Conservation (phyloP, 2,113 vertebrate genomes). For the Chloropsis cyanopogon region DNA sequence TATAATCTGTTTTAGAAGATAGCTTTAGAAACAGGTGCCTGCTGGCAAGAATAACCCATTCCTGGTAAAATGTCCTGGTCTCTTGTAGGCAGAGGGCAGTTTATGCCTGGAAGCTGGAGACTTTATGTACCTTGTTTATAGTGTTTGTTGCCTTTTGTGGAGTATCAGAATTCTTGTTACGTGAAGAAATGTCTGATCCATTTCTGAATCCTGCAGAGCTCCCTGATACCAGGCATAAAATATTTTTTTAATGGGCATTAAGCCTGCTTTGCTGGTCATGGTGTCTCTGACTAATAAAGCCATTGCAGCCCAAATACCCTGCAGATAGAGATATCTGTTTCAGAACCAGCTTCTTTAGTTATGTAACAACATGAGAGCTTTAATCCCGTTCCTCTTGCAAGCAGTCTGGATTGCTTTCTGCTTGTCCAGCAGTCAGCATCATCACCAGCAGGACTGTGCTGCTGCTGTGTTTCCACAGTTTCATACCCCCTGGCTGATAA, state of each 20-base stretch:
- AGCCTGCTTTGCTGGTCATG: neutral
- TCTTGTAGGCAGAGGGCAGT: neutral
- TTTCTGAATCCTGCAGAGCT: conserved; percentile 21
- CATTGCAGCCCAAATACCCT: neutral
- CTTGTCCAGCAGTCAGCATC: neutral
- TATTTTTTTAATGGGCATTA: neutral
- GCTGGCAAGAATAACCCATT: neutral
- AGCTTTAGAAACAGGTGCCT: neutral
- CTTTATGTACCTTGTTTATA: neutral
- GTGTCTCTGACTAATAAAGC: neutral
- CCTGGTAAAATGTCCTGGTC: neutral
- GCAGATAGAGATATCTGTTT: neutral
- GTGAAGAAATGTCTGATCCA: neutral
- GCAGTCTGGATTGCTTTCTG: accelerated
- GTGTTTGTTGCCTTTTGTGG: neutral
- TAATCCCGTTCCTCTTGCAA: neutral
- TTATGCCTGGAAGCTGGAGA: neutral
- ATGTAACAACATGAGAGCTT: neutral
- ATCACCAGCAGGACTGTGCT: neutral
- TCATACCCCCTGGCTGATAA: neutral
- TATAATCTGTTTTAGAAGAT: neutral
- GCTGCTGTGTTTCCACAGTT: neutral
- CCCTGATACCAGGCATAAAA: neutral
- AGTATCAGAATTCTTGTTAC: neutral
- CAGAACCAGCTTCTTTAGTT: neutral